Evolutionary conservation across 2,888 invertebrate genomes (phyloP).

Genomic region (Druceiella hillmani): DNA sequence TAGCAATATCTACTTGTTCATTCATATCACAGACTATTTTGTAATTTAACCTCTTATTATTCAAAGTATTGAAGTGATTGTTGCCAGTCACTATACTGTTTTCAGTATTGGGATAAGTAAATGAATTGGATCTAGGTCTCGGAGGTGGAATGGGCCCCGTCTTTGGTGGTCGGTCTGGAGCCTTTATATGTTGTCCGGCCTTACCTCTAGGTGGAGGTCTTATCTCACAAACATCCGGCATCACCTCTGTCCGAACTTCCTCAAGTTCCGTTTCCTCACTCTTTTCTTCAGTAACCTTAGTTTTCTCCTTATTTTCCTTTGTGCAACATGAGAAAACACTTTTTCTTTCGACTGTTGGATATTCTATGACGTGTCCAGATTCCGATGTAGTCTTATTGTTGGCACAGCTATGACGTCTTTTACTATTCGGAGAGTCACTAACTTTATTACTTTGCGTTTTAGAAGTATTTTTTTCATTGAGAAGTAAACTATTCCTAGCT

Average conservation of each 20-base stretch:
- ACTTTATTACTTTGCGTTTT: slow-evolving; percentile 34
- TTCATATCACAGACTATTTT: slow-evolving; percentile 45
- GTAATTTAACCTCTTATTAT: slow-evolving; percentile 43
- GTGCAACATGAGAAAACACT: slow-evolving; percentile 69
- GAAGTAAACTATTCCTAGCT: slow-evolving; percentile 46
- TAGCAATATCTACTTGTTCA: slow-evolving; percentile 28
- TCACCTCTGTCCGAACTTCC: slow-evolving; percentile 40
- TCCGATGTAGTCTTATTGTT: slow-evolving; percentile 37
- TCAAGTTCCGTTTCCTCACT: slow-evolving; percentile 35
- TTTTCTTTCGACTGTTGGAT: slow-evolving; percentile 67
- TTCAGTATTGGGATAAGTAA: slow-evolving; percentile 44
- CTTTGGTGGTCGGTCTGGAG: slow-evolving; percentile 67
- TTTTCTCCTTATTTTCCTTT: slow-evolving; percentile 52
- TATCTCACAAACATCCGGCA: slow-evolving; percentile 48
- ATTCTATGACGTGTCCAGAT: slow-evolving; percentile 58
- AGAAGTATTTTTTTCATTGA: slow-evolving; percentile 38
- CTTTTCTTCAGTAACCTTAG: slow-evolving; percentile 44
- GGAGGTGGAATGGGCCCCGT: slow-evolving; percentile 47
- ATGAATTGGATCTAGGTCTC: slow-evolving; percentile 53
- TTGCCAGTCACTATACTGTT: slow-evolving; percentile 39
- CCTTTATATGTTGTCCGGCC: slow-evolving; percentile 49
- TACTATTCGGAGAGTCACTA: slow-evolving; percentile 42
- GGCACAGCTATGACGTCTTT: slow-evolving; percentile 37
- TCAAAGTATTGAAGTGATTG: slow-evolving; percentile 44
- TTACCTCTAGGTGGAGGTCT: slow-evolving; percentile 59